These are phyloP conservation scores for Brienomyrus brachyistius DNA, from an alignment of 2,113 vertebrate genomes.

Conservation along the genomic window DNA sequence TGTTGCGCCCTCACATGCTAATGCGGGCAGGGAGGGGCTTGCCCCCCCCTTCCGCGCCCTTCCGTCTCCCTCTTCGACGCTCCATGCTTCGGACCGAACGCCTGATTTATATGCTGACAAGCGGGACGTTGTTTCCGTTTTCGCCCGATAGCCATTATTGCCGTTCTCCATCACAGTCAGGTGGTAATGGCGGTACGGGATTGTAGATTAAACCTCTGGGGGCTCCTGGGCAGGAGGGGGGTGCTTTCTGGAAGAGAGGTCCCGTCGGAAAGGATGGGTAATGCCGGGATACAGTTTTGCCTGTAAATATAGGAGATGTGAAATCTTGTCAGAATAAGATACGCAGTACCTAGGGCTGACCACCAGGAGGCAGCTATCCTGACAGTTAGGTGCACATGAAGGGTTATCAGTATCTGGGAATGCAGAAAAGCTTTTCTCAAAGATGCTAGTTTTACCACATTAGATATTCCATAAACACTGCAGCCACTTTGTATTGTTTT, in stretches of 20 bases:
- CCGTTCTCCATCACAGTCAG: conserved; percentile 3
- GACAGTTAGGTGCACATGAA: background rate
- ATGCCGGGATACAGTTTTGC: background rate
- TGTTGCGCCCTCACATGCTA: background rate
- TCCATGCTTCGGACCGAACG: background rate
- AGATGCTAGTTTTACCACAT: background rate
- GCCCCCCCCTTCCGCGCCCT: background rate
- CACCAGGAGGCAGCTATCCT: conserved; percentile 11
- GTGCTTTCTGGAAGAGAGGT: background rate
- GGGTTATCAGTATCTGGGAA: background rate
- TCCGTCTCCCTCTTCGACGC: background rate
- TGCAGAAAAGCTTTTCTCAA: background rate
- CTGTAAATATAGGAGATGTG: background rate
- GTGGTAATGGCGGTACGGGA: background rate
- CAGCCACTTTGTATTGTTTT: background rate
- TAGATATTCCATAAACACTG: background rate
- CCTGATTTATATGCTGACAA: conserved; percentile 6
- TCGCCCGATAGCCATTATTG: conserved; percentile 6
- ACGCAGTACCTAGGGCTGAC: background rate
- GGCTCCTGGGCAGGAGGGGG: background rate
- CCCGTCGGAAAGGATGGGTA: background rate
- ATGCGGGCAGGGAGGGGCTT: background rate
- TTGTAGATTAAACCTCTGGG: background rate
- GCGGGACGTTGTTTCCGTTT: background rate
- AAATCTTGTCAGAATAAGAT: background rate